phyloP scores from a whole-genome alignment of 2,888 invertebrate species.

The Deroplatys truncata region DNA sequence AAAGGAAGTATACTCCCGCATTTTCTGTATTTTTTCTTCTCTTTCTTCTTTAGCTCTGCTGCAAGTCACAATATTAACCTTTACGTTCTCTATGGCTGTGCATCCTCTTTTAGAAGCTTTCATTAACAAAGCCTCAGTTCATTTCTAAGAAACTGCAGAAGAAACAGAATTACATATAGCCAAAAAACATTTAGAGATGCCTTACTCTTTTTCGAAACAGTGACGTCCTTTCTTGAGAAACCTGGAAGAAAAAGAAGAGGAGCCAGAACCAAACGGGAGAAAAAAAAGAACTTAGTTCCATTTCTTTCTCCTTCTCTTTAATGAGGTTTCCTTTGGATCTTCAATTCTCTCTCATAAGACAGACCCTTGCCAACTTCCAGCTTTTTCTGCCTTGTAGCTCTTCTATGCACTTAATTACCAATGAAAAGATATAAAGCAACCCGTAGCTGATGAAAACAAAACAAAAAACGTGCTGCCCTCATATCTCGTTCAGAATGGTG shows the following conservation, averaged over 20 bases:
- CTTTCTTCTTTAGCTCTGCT: no score
- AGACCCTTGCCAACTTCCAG: neutral
- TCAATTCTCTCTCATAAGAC: neutral
- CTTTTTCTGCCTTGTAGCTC: neutral
- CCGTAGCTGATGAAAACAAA: neutral
- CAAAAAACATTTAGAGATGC: neutral
- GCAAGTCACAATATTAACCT: no score
- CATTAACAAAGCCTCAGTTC: neutral
- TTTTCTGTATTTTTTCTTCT: no score
- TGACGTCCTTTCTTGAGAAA: neutral
- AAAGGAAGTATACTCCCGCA: no score
- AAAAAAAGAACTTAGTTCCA: neutral
- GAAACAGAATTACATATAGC: neutral
- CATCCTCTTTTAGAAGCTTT: no score
- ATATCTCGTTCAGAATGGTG: neutral
- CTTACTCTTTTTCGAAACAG: neutral
- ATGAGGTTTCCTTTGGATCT: neutral
- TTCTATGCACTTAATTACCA: neutral
- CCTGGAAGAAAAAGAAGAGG: neutral
- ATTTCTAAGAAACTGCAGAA: neutral
- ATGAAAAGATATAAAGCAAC: neutral
- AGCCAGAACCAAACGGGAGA: neutral
- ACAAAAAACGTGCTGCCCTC: neutral
- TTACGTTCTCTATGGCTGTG: no score
- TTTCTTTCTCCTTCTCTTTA: neutral